These are phyloP conservation scores for Leptinotarsa lineolata DNA, from an alignment of 1,140 invertebrate species.

Conservation along the genomic window DNA sequence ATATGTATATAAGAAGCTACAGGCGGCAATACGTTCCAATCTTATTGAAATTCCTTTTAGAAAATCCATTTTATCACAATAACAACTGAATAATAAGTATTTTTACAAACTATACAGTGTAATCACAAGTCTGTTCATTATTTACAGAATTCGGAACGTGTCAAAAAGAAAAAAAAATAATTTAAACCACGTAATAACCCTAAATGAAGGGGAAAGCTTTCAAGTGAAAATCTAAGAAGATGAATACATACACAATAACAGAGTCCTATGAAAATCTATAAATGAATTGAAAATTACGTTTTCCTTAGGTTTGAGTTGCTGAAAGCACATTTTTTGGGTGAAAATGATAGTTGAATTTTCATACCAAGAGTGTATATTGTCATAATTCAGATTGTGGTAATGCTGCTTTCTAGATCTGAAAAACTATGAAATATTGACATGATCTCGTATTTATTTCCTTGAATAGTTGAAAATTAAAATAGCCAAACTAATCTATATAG, in stretches of 20 bases:
- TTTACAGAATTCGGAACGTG: conserved; percentile 10
- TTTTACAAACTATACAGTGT: conserved; percentile 38
- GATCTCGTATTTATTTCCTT: no score
- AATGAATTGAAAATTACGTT: neutral
- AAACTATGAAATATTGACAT: no score
- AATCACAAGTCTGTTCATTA: conserved; percentile 37
- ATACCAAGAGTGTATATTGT: no score
- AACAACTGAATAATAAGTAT: conserved; percentile 8
- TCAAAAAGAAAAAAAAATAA: neutral
- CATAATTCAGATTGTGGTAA: no score
- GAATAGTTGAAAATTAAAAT: no score
- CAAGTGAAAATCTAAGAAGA: neutral
- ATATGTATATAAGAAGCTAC: conserved; percentile 24
- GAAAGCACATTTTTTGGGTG: no score
- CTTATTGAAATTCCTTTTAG: conserved; percentile 10
- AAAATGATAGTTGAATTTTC: no score
- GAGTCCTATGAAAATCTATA: conserved; percentile 23
- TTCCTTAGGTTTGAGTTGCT: neutral
- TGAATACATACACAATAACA: neutral
- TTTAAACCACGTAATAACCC: neutral
- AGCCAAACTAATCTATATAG: no score
- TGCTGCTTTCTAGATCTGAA: no score
- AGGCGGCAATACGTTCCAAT: conserved; percentile 5
- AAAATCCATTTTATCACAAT: conserved; percentile 23
- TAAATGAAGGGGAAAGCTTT: neutral